Evolutionary conservation across 2,797 vertebrate species (phyloP).

Genomic region (Enoplosus armatus): DNA sequence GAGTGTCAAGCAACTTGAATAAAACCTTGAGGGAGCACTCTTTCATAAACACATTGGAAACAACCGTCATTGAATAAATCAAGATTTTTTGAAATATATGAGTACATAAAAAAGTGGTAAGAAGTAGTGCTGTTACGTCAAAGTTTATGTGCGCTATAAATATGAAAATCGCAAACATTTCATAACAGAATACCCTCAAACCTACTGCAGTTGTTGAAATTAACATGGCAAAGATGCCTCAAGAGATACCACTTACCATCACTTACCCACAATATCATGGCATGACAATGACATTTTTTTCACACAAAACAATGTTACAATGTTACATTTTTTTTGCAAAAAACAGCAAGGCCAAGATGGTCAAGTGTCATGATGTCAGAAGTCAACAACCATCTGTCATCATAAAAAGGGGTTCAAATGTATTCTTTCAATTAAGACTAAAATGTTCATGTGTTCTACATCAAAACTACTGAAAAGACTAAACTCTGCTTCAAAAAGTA

Average conservation of each 20-base stretch:
- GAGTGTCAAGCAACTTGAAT: conserved; percentile 51
- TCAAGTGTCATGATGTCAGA: conserved; percentile 67
- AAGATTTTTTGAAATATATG: conserved; percentile 51
- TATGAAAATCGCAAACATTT: conserved; percentile 52
- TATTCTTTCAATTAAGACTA: conserved; percentile 61
- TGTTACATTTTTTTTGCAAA: conserved; percentile 39
- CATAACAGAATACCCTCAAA: conserved; percentile 49
- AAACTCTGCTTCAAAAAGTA: conserved; percentile 66
- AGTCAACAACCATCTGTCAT: conserved; percentile 57
- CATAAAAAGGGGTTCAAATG: conserved; percentile 60
- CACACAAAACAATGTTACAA: conserved; percentile 64
- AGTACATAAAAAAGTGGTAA: conserved; percentile 63
- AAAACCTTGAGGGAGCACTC: conserved; percentile 58
- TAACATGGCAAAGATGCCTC: conserved; percentile 29
- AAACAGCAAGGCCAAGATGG: conserved; percentile 81
- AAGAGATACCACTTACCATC: conserved; percentile 33
- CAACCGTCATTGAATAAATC: conserved; percentile 58
- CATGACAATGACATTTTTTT: conserved; percentile 48
- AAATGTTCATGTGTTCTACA: conserved; percentile 71
- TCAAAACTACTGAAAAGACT: conserved; percentile 76
- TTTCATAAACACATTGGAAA: conserved; percentile 59
- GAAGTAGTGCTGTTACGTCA: conserved; percentile 48
- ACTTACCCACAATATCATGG: conserved; percentile 48
- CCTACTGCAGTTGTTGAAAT: conserved; percentile 45
- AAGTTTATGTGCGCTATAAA: conserved; percentile 54